These are phyloP conservation scores for Microcebus jonahi DNA, from an alignment of 2,113 vertebrate genomes.

Conservation along the genomic window DNA sequence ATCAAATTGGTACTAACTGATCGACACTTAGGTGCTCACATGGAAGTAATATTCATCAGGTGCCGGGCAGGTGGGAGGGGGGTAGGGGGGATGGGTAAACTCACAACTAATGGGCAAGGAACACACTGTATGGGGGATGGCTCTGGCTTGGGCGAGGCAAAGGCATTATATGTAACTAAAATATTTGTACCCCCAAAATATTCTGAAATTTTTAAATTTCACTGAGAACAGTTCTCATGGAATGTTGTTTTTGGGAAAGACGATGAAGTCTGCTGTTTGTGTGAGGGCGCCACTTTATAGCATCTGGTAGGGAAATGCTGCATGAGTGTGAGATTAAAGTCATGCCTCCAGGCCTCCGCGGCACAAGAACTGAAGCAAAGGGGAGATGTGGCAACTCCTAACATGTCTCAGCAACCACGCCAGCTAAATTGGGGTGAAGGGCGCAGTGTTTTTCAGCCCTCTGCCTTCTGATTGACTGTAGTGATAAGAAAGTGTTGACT, in stretches of 20 bases:
- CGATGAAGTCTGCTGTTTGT: background rate
- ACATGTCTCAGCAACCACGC: background rate
- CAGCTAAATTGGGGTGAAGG: background rate
- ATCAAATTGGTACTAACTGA: no score
- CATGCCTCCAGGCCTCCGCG: background rate
- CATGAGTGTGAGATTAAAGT: background rate
- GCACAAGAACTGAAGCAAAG: background rate
- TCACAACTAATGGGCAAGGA: no score
- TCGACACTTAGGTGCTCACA: no score
- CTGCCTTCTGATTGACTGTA: background rate
- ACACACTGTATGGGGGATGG: no score
- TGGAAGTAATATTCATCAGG: no score
- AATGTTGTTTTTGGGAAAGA: background rate
- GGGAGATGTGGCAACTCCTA: background rate
- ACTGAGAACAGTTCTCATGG: background rate
- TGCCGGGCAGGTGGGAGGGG: no score
- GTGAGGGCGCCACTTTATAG: background rate
- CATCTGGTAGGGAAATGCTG: background rate
- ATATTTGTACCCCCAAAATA: no score
- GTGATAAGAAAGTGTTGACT: background rate
- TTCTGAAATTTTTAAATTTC: background rate
- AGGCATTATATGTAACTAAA: no score
- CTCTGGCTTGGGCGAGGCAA: no score
- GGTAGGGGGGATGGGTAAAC: no score
- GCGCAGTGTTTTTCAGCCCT: background rate